Percentiles rank a stretch among this genome's conserved stretches.
Conservation (phyloP, 2,888 invertebrate genomes). For the Limulus polyphemus region DNA sequence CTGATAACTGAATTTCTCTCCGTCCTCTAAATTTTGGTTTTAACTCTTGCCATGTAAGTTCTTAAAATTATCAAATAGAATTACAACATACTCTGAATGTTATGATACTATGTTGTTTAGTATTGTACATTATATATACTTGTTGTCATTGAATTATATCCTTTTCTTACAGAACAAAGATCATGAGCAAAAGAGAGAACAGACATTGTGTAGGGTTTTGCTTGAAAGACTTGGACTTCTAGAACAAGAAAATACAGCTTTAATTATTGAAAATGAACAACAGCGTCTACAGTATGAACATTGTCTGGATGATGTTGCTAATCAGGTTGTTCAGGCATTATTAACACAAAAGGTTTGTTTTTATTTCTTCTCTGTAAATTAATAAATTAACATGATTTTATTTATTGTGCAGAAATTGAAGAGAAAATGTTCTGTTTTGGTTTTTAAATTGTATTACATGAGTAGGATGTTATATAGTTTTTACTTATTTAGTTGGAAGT, state of each 20-base stretch:
- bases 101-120: background rate
- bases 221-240: constrained; percentile 44
- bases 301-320: constrained; percentile 67
- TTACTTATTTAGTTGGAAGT: too few relatives aligned
- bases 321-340: constrained; percentile 66
- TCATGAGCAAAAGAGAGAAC: constrained; percentile 10
- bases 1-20: too few relatives aligned
- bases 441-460: background rate
- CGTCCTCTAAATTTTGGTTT: too few relatives aligned
- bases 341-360: constrained; percentile 62
- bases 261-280: constrained; percentile 51
- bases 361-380: background rate
- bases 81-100: too few relatives aligned
- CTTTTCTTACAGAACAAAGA: constrained; percentile 2
- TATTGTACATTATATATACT: background rate
- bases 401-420: constrained; percentile 4
- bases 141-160: too few relatives aligned
- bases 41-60: too few relatives aligned
- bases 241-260: constrained; percentile 48
- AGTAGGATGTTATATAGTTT: too few relatives aligned
- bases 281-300: constrained; percentile 61
- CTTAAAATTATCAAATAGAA: too few relatives aligned
- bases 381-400: too few relatives aligned
- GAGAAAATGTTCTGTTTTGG: background rate
- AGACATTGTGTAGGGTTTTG: constrained; percentile 35